Evolutionary conservation across 2,888 invertebrate genomes (phyloP).

Genomic region (Oscheius myriophilus): DNA sequence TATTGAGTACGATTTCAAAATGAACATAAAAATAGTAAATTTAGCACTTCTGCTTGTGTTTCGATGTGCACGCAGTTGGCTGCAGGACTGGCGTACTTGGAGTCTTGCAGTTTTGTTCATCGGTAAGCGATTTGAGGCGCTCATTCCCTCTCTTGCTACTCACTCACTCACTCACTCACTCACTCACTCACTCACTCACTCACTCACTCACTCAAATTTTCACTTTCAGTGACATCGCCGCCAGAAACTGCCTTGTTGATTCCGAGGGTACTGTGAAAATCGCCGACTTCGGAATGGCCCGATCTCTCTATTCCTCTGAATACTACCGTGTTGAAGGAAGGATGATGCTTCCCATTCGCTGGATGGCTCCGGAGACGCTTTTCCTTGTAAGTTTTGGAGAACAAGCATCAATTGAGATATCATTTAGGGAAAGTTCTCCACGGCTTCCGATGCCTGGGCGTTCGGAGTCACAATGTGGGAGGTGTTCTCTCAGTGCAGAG

Average conservation of each 20-base stretch:
- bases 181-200: not conserved
- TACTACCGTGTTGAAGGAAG: slow-evolving; percentile 84
- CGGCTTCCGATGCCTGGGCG: slow-evolving; percentile 89
- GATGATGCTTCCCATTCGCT: slow-evolving; percentile 81
- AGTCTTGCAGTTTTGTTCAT: slow-evolving; percentile 88
- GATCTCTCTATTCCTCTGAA: slow-evolving; percentile 82
- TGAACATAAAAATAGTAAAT: not conserved
- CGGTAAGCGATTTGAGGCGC: slow-evolving; percentile 72
- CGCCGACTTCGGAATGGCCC: slow-evolving; percentile 84
- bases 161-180: not conserved
- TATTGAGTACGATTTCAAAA: slow-evolving; percentile 38
- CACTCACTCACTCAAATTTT: not conserved
- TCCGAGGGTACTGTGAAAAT: slow-evolving; percentile 77
- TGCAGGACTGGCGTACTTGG: slow-evolving; percentile 88
- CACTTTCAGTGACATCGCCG: slow-evolving; percentile 74
- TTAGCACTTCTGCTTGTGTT: slow-evolving; percentile 45
- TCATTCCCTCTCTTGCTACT: not conserved
- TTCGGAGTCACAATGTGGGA: slow-evolving; percentile 89
- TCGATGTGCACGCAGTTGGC: slow-evolving; percentile 77
- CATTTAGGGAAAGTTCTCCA: slow-evolving; percentile 83
- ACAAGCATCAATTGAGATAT: not conserved
- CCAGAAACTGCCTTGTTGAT: slow-evolving; percentile 86
- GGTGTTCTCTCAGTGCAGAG: slow-evolving; percentile 82
- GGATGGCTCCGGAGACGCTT: slow-evolving; percentile 66
- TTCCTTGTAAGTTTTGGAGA: slow-evolving; percentile 38